phyloP scores from a whole-genome alignment of 2,888 invertebrate species.

The Anagyrus pseudococci region DNA sequence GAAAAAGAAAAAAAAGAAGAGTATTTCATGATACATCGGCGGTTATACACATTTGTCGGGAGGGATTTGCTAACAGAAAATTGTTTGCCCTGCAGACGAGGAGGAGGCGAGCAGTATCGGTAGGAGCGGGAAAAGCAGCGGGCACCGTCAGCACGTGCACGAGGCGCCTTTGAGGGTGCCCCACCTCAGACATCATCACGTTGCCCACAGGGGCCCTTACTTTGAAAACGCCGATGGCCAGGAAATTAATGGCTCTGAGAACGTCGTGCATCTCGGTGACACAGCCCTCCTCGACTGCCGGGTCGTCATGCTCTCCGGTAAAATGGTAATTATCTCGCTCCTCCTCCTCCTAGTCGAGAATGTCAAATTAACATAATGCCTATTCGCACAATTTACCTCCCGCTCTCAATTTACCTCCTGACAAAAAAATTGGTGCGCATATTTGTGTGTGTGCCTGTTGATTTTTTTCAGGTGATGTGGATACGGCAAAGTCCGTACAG shows the following conservation, averaged over 20 bases:
- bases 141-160: conserved; percentile 4
- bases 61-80: conserved; percentile 7
- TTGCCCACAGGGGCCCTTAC: conserved; percentile 77
- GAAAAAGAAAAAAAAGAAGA: too few relatives aligned
- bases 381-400: too few relatives aligned
- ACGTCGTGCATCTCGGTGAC: conserved; percentile 70
- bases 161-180: conserved; percentile 48
- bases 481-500: conserved; percentile 70
- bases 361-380: too few relatives aligned
- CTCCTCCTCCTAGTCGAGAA: too few relatives aligned
- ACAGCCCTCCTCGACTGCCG: conserved; percentile 72
- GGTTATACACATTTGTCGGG: too few relatives aligned
- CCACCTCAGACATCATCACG: conserved; percentile 71
- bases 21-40: too few relatives aligned
- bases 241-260: conserved; percentile 65
- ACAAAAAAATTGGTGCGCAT: too few relatives aligned
- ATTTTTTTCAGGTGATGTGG: conserved; percentile 70
- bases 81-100: conserved; percentile 4
- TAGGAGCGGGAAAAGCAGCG: too few relatives aligned
- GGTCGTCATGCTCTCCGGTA: conserved; percentile 75
- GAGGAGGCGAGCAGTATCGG: conserved; percentile 1
- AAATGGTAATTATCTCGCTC: conserved; percentile 67
- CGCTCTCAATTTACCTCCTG: too few relatives aligned
- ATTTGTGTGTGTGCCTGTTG: too few relatives aligned
- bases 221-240: conserved; percentile 68